A percentile compares a stretch with the other conserved stretches of the same genome.
Conservation (phyloP, 2,113 vertebrate species). For the Coryphaenoides rupestris region DNA sequence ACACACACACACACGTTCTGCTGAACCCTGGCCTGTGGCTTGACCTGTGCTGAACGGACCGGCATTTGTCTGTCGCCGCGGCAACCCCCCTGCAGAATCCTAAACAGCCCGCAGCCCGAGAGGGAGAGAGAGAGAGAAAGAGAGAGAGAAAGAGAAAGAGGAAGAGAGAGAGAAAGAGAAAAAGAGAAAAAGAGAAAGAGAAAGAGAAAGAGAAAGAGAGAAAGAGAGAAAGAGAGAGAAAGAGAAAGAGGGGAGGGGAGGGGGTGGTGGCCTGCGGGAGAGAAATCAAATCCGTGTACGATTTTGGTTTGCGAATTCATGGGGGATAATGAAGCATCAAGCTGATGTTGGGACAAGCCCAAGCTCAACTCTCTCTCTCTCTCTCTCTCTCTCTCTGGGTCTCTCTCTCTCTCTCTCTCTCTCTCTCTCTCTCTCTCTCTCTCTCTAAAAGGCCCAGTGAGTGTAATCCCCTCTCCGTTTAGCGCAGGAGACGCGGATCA, state of each 20-base stretch:
- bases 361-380: neutral
- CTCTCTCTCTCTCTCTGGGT: too few relatives aligned
- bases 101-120: slow-evolving; percentile 54
- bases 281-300: slow-evolving; percentile 30
- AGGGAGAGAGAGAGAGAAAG: too few relatives aligned
- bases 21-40: slow-evolving; percentile 9
- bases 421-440: too few relatives aligned
- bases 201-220: too few relatives aligned
- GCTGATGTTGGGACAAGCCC: slow-evolving; percentile 28
- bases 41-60: slow-evolving; percentile 39
- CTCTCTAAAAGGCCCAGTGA: slow-evolving; percentile 16
- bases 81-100: slow-evolving; percentile 46
- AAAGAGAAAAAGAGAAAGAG: too few relatives aligned
- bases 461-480: slow-evolving; percentile 40
- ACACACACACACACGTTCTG: slow-evolving; percentile 1
- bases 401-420: too few relatives aligned
- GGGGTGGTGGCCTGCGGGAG: neutral
- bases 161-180: too few relatives aligned
- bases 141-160: too few relatives aligned
- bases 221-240: too few relatives aligned
- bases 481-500: slow-evolving; percentile 44
- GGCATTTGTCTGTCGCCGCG: slow-evolving; percentile 13
- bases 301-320: slow-evolving; percentile 23
- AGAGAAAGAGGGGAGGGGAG: neutral
- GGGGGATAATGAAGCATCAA: slow-evolving; percentile 6